Conservation (phyloP, 1,140 invertebrate genomes). For the Hypsibius dujardini region DNA sequence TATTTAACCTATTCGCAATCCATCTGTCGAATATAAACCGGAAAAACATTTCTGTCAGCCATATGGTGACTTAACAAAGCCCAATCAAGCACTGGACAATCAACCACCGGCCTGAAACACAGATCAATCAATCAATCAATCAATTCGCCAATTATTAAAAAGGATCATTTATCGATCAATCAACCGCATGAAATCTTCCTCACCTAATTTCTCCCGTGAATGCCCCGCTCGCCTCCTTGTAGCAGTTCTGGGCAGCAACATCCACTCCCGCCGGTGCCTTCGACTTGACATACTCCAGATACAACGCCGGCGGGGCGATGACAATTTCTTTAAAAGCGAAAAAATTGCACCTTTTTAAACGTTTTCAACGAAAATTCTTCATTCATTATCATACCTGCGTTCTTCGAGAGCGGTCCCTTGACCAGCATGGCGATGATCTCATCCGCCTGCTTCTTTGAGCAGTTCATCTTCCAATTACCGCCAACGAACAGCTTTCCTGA, state of each 20-base stretch:
- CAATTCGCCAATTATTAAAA: too few species aligned
- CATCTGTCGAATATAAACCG: too few species aligned
- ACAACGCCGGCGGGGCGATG: constrained; percentile 74
- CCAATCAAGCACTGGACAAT: too few species aligned
- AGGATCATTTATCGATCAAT: too few species aligned
- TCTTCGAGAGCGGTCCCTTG: constrained; percentile 50
- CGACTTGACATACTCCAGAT: constrained; percentile 56
- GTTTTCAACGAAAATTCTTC: too few species aligned
- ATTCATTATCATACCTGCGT: constrained; percentile 45
- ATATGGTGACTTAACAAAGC: too few species aligned
- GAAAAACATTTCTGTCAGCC: too few species aligned
- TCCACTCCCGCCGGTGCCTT: constrained; percentile 52
- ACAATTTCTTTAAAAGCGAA: constrained; percentile 52
- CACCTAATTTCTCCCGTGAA: constrained; percentile 63
- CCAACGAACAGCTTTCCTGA: constrained; percentile 88
- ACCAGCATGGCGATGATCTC: constrained; percentile 65
- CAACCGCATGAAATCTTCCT: neutral
- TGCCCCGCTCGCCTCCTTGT: constrained; percentile 80
- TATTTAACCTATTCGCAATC: too few species aligned
- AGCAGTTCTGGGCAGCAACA: constrained; percentile 82
- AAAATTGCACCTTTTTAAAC: neutral
- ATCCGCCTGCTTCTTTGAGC: constrained; percentile 47
- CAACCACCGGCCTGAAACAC: too few species aligned
- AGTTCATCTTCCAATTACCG: constrained; percentile 94
- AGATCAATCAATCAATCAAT: too few species aligned